These are phyloP conservation scores for Thryonomys swinderianus DNA, from an alignment of 2,113 vertebrate species.

Conservation along the genomic window DNA sequence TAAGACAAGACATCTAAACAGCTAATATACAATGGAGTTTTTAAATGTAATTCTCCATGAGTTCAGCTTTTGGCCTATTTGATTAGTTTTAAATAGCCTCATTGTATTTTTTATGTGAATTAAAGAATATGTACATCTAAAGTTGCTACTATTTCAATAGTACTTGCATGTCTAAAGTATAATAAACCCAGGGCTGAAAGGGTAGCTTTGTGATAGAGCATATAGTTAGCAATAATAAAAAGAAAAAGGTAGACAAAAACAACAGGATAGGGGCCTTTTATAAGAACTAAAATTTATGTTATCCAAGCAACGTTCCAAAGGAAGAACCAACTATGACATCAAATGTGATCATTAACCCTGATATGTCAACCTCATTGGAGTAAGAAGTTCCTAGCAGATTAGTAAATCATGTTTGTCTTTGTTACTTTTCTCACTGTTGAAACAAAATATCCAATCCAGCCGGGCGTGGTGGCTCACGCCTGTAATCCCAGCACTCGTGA, in stretches of 20 bases:
- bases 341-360: neutral
- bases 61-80: conserved; percentile 35
- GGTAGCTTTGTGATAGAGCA: neutral
- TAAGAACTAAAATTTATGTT: conserved; percentile 20
- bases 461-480: no score
- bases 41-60: neutral
- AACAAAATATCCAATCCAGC: no score
- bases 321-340: neutral
- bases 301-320: neutral
- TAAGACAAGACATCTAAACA: neutral
- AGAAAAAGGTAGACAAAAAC: neutral
- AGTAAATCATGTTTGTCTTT: neutral
- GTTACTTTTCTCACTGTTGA: no score
- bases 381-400: neutral
- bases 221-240: neutral
- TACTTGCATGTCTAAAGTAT: neutral
- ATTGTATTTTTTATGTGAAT: conserved; percentile 35
- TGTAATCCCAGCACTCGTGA: no score
- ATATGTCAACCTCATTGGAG: neutral
- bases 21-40: neutral
- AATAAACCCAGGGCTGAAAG: neutral
- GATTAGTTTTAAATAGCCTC: conserved; percentile 42
- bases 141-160: neutral
- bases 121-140: conserved; percentile 40
- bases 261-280: neutral